These are phyloP conservation scores for Eulemur albifrons DNA, from an alignment of 2,797 vertebrate genomes.

Conservation along the genomic window DNA sequence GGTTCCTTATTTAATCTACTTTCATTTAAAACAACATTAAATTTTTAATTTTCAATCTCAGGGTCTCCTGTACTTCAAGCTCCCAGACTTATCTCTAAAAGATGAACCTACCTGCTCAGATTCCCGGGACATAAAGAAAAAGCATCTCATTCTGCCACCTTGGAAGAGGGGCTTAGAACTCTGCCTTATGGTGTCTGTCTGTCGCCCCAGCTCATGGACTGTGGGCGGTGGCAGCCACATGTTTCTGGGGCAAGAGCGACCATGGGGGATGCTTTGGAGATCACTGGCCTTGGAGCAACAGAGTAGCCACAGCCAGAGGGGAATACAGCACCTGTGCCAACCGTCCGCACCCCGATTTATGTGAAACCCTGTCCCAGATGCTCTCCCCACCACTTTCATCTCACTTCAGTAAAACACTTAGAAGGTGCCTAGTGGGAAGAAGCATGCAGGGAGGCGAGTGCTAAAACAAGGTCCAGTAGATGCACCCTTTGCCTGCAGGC, in stretches of 20 bases:
- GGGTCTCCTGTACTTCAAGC: not conserved
- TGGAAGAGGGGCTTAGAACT: conserved; percentile 39
- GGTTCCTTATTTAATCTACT: conserved; percentile 13
- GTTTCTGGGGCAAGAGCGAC: not conserved
- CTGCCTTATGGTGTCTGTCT: conserved; percentile 68
- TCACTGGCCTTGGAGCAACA: not conserved
- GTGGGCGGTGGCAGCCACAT: not conserved
- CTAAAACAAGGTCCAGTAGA: not conserved
- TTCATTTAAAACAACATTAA: conserved; percentile 31
- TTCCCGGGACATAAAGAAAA: conserved; percentile 10
- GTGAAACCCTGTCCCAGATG: not conserved
- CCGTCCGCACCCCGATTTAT: not conserved
- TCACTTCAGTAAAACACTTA: not conserved
- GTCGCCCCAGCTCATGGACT: conserved; percentile 50
- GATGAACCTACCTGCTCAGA: conserved; percentile 53
- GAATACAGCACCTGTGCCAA: not conserved
- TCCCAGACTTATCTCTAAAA: conserved; percentile 20
- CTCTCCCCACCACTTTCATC: not conserved
- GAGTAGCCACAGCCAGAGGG: not conserved
- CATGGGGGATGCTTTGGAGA: not conserved
- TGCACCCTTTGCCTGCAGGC: not conserved
- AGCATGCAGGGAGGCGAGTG: not conserved
- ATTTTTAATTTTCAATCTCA: conserved; percentile 12
- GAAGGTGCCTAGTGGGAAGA: not conserved
- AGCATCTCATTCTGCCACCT: not conserved